Evolutionary conservation across 2,797 vertebrate species (phyloP).

Genomic region (Rousettus madagascariensis): DNA sequence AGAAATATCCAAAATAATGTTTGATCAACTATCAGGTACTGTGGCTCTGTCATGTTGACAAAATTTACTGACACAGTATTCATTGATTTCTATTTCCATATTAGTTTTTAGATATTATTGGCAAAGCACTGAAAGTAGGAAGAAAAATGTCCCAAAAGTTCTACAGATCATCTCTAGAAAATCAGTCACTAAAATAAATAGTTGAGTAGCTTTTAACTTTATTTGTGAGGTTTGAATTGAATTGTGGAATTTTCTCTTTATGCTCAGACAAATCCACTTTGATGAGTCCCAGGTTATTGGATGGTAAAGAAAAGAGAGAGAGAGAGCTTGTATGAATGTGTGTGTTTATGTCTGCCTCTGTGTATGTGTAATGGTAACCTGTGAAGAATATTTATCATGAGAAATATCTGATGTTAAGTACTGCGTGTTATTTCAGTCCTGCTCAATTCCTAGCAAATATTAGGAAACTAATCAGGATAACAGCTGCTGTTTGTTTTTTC

Average conservation of each 20-base stretch:
- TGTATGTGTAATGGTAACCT: background rate
- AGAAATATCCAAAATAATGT: too few species aligned
- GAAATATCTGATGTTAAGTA: background rate
- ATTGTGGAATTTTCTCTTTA: background rate
- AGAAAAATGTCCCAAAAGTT: background rate
- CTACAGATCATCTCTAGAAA: background rate
- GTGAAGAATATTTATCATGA: background rate
- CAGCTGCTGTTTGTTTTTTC: background rate
- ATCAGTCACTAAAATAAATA: conserved; percentile 30
- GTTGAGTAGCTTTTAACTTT: background rate
- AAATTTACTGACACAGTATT: background rate
- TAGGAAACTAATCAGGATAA: background rate
- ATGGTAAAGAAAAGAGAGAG: background rate
- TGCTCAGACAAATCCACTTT: background rate
- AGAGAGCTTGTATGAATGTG: background rate
- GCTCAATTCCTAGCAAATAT: background rate
- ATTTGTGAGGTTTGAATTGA: background rate
- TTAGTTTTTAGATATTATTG: background rate
- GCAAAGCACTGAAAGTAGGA: background rate
- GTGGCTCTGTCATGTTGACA: background rate
- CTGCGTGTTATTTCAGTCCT: background rate
- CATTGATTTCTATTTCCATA: background rate
- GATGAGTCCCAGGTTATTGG: background rate
- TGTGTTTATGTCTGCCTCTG: background rate
- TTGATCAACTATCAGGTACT: too few species aligned